Evolutionary conservation across 2,888 invertebrate genomes (phyloP).

Genomic region (Platycnemis pennipes): DNA sequence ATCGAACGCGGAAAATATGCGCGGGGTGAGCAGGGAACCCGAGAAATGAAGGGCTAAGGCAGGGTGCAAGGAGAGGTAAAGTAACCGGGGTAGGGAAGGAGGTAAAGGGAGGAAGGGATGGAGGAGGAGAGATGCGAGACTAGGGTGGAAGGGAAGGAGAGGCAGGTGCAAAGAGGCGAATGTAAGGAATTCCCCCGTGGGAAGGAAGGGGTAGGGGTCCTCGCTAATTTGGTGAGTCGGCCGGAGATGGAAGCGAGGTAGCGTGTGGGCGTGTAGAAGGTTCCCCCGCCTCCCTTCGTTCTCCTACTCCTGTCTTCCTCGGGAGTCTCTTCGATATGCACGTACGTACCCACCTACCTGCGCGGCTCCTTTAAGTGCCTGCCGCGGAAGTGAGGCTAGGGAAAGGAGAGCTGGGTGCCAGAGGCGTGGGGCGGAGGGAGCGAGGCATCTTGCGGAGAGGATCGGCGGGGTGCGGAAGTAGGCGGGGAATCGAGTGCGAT

Average conservation of each 20-base stretch:
- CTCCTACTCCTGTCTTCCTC: neutral
- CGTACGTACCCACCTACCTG: neutral
- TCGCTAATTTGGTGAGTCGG: slow-evolving; percentile 39
- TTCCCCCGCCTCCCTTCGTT: neutral
- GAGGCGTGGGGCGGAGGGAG: neutral
- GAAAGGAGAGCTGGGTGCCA: neutral
- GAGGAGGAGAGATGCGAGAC: neutral
- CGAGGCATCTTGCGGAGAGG: neutral
- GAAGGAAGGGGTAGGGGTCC: neutral
- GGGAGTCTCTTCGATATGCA: neutral
- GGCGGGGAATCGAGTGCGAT: neutral
- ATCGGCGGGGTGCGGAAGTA: neutral
- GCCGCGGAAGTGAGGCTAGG: neutral
- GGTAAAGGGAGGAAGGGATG: neutral
- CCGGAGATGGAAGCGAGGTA: neutral
- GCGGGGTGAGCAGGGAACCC: neutral
- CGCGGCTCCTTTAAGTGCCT: slow-evolving; percentile 18
- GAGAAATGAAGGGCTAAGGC: neutral
- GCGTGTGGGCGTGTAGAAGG: neutral
- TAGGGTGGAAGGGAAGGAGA: neutral
- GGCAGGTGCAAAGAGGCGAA: no score
- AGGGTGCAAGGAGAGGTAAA: neutral
- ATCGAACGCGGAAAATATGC: neutral
- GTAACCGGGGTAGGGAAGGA: neutral
- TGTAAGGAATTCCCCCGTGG: slow-evolving; percentile 10